These are phyloP conservation scores for Melieria omissa DNA, from an alignment of 2,888 invertebrate genomes.

Conservation along the genomic window DNA sequence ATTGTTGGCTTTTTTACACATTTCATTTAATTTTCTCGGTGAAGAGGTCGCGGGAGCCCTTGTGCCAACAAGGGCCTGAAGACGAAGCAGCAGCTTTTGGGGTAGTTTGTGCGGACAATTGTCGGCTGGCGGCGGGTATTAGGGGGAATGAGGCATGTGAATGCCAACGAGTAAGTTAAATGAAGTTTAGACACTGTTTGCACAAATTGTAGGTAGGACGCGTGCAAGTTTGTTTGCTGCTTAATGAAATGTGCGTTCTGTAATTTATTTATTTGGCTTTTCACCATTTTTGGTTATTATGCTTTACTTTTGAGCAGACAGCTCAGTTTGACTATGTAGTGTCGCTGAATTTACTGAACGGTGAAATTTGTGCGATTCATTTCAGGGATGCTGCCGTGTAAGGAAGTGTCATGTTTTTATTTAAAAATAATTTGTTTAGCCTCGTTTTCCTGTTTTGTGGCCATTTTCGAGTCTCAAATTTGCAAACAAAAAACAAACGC, in stretches of 20 bases:
- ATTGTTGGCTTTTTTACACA: conserved; percentile 56
- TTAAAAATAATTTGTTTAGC: too few relatives aligned
- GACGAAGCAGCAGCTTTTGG: neutral
- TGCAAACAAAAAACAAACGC: too few relatives aligned
- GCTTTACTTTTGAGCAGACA: too few relatives aligned
- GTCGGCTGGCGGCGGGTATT: neutral
- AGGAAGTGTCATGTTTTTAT: too few relatives aligned
- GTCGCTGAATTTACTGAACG: too few relatives aligned
- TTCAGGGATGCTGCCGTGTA: too few relatives aligned
- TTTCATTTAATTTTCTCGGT: conserved; percentile 58
- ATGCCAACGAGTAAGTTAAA: conserved; percentile 11
- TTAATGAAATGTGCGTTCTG: conserved; percentile 27
- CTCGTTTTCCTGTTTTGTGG: too few relatives aligned
- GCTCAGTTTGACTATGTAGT: too few relatives aligned
- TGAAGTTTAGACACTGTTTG: conserved; percentile 27
- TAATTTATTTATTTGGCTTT: neutral
- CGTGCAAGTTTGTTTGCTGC: neutral
- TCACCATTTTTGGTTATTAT: neutral
- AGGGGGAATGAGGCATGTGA: neutral
- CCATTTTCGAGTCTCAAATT: too few relatives aligned
- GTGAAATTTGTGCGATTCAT: too few relatives aligned
- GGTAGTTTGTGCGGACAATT: neutral
- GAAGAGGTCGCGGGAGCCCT: too few relatives aligned
- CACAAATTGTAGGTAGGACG: conserved; percentile 21
- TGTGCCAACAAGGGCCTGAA: conserved; percentile 16